Evolutionary conservation across 2,888 invertebrate species (phyloP).

Genomic region (Orthosia incerta): DNA sequence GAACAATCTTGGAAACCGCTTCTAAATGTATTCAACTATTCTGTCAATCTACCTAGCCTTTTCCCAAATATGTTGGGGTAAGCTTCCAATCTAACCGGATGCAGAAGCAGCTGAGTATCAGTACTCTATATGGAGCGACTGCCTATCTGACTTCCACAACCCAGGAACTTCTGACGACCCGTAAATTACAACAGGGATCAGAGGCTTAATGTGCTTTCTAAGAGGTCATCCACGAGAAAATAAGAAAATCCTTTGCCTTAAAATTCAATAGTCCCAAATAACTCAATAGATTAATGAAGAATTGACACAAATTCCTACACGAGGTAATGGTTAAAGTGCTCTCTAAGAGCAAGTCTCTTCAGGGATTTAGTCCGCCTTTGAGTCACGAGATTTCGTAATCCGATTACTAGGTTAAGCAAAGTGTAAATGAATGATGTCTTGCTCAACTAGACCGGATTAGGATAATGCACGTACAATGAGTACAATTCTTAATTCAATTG

Average conservation of each 20-base stretch:
- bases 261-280: neutral
- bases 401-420: conserved; percentile 43
- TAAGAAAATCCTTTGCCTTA: neutral
- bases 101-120: no score
- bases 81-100: no score
- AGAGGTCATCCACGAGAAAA: neutral
- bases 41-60: no score
- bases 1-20: neutral
- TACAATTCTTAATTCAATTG: neutral
- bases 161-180: no score
- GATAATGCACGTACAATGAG: neutral
- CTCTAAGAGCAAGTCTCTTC: neutral
- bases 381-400: conserved; percentile 28
- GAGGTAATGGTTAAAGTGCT: conserved; percentile 20
- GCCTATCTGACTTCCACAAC: no score
- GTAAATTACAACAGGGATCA: no score
- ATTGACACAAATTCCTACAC: conserved; percentile 4
- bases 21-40: neutral
- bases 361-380: conserved; percentile 15
- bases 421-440: conserved; percentile 30
- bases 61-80: no score
- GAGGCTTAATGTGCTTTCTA: no score
- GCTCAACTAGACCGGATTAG: conserved; percentile 24
- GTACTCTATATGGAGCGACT: no score
- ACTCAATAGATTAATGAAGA: neutral